Evolutionary conservation across 2,797 vertebrate genomes (phyloP).

Genomic region (Gambusia yucatana): DNA sequence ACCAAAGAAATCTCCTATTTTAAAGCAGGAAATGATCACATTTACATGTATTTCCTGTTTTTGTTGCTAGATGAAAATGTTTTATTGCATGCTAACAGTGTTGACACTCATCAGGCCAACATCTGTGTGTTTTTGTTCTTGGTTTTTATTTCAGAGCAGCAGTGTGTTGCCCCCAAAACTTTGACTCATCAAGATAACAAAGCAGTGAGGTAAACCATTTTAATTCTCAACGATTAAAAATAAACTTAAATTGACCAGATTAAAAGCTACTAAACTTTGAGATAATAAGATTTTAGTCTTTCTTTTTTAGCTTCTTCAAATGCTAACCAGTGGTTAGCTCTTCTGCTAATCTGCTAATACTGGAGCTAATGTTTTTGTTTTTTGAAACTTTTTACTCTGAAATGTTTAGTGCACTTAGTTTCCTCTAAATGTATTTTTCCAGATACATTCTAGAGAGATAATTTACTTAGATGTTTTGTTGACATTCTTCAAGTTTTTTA

Average conservation of each 20-base stretch:
- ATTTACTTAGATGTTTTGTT: no score
- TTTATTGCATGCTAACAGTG: not conserved
- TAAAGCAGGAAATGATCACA: not conserved
- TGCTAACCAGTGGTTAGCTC: no score
- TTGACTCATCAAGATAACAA: conserved; percentile 54
- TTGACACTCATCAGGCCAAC: not conserved
- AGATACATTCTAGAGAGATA: no score
- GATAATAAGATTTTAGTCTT: no score
- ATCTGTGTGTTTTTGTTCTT: not conserved
- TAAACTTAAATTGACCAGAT: not conserved
- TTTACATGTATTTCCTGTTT: not conserved
- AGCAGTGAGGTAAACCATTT: conserved; percentile 63
- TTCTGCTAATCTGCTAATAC: no score
- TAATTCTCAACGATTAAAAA: no score
- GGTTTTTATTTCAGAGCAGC: conserved; percentile 50
- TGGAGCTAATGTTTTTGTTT: no score
- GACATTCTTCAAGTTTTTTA: no score
- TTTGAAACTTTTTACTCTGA: no score
- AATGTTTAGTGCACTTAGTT: no score
- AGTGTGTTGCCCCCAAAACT: conserved; percentile 39
- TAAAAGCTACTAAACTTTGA: not conserved
- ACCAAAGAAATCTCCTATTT: conserved; percentile 31
- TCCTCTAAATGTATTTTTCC: no score
- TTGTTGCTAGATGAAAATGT: not conserved
- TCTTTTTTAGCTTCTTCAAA: no score